Evolutionary conservation across 1,140 invertebrate genomes (phyloP), one percentile per base, ranked within the genome.

Genomic region (Medauroidea extradentata): DNA sequence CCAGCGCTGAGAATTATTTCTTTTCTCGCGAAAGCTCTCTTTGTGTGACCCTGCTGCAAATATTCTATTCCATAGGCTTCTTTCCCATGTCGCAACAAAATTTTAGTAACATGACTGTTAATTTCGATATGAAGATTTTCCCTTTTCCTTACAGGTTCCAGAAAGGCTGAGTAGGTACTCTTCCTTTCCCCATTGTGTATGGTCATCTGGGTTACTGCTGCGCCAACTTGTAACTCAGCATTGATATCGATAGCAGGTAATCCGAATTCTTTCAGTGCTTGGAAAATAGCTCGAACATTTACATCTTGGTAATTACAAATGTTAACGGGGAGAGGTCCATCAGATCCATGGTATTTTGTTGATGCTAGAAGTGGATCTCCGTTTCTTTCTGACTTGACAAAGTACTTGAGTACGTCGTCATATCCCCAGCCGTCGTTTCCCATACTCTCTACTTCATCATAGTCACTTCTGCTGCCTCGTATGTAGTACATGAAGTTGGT

Each of bases 401-500:
- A 90, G 67, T 88, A 90, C 0, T 84, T 85, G 4, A 89, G 69
- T 0, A 90, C 80, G 1, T 90, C 84, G 4, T 81, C 74, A 67
- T 89, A 93, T 16, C 84, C 84, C 90, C 84, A 86, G 43, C 87
- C 87, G 13, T 73, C 70, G 62, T 85, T 85, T 0, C 89, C 88
- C 9, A 82, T 78, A 3, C 75, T 75, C 1, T 84, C 86, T 83
- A 90, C 92, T 23, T 81, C 69, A 69, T 93, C 85, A 73, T 87
- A 94, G 65, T 93, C 89, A 16, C 72, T 71, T 3, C 80, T 79
- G 74, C 91, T 85, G 0, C 93, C 93, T 42, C 93, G 78, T 1
- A 90, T 87, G 70, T 94, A 93, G 13, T 92, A 85, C 89, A 94
- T 92, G 50, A 85, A 90, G 70, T 95, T 94, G 16, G 94, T 82